Evolutionary conservation across 2,797 vertebrate species (phyloP), one percentile per base, ranked within the genome.

Genomic region (Clarias laeviceps): DNA sequence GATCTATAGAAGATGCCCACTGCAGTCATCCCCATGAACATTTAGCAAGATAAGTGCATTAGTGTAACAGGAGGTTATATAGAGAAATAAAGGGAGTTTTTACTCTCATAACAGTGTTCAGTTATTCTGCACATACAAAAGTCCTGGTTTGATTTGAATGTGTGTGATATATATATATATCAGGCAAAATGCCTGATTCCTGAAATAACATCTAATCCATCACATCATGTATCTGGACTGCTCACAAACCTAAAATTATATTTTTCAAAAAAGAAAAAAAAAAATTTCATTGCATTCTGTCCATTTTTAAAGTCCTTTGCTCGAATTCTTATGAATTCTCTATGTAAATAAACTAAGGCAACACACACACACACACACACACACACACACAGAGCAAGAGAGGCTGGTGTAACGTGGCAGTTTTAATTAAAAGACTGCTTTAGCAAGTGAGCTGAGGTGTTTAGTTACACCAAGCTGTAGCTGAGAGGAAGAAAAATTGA

Each of bases 401-500:
- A 32, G 14, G 37, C 56, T 72, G 56, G 54, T 69, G 54, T 69
- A 82, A 72, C 68, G 57, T 61, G 37, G 81, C 56, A 72, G 50
- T 70, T 82, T 73, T 83, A 83, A 83, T 83, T 73, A 82, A 56
- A 83, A 83, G 29, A 59, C 32, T 11, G 81, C 50, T 37, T 68
- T 82, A 70, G 54, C 54, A 77, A 66, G 70, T 76, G 65, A 86
- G 66, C 37, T 79, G 57, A 82, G 73, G 62, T 65, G 37, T 88
- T 84, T 29, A 37, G 78, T 80, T 76, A 80, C 84, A 73, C 11
- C 59, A 70, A 45, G 69, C 54, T 82, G 37, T 82, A 78, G 83
- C 85, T 87, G 62, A 89, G 83, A 77, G 61, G 66, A 34, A 82
- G 82, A 80, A 85, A 86, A 88, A 93, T 92, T 90, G 82, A 92